Base-by-base conservation (phyloP, 2,888 invertebrate species). In the Drymonia ruficornis region DNA sequence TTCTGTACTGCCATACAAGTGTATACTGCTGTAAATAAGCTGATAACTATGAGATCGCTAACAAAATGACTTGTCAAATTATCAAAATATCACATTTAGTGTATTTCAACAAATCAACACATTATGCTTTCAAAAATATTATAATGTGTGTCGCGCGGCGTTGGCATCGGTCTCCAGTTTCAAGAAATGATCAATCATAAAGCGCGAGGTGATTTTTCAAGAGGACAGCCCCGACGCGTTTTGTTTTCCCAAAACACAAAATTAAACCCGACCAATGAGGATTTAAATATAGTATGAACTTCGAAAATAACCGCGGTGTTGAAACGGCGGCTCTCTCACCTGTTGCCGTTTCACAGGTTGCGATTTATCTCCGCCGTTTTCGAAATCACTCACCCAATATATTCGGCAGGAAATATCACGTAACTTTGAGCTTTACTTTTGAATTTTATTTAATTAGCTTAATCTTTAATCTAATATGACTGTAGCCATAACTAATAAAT, bases 161-260 rank as follows among this genome's bases (percentile, higher is more conserved):
- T 56, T 62, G 53, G 57, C 63, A 56, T 67, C 70, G 72, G 68
- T 74, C 74, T 70, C 71, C 75, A 76, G 74, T 91, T 91, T 89
- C 87, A 70, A 84, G 89, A 89, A 90, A 90, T 87, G 84, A 91
- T 91, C 90, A 89, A 91, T 91, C 91, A 91, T 89, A 91, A 83
- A 77, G 80, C 74, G 84, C 72, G 81, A 81, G 86, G 88, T 86
- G 86, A 91, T 91, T 90, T 91, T 90, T 91, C 91, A 91, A 76
- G 79, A 74, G 74, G 78, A 74, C 80, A 78, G 76, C 72, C 70
- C 67, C 79, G 70, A 55, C 63, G 70, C 72, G 78, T 87, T 89
- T 89, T 88, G 88, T 91, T 91, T 89, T 88, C 81, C 82, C 84
- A 84, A 87, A 86, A 86, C 79, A 82, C 79, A 80, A 82, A 85